A percentile compares a stretch with the other conserved stretches of the same genome.
Evolutionary conservation across 2,113 vertebrate species (phyloP).

Genomic region (Oenanthe melanoleuca): DNA sequence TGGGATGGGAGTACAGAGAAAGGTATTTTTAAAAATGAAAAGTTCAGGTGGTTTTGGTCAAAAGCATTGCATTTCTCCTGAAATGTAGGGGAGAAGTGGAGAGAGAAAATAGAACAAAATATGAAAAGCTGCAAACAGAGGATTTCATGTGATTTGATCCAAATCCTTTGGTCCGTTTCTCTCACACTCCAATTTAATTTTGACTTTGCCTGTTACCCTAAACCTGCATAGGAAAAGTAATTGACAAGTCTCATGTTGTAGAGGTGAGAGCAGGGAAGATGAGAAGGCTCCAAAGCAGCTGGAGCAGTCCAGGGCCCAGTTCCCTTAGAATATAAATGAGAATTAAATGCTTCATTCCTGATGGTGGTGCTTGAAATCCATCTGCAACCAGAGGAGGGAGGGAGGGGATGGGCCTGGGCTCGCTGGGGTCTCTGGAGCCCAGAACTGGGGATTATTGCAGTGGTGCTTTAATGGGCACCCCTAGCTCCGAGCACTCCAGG

Average conservation of each 20-base stretch:
- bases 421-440: background rate
- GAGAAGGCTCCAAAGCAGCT: background rate
- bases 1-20: background rate
- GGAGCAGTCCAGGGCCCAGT: background rate
- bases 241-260: background rate
- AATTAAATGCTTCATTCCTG: slow-evolving; percentile 26
- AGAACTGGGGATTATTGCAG: background rate
- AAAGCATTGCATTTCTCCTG: background rate
- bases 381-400: background rate
- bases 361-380: background rate
- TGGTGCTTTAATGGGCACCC: background rate
- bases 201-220: background rate
- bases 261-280: background rate
- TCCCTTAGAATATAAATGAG: background rate
- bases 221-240: background rate
- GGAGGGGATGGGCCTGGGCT: background rate
- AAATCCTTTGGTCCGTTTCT: background rate
- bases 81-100: background rate
- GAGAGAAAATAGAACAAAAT: background rate
- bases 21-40: background rate
- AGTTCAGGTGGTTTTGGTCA: background rate
- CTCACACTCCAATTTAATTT: background rate
- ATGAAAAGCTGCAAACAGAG: background rate
- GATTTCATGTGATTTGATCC: background rate
- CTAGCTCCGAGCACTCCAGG: background rate